Evolutionary conservation across 2,113 vertebrate genomes (phyloP).

Genomic region (Setophaga petechia): DNA sequence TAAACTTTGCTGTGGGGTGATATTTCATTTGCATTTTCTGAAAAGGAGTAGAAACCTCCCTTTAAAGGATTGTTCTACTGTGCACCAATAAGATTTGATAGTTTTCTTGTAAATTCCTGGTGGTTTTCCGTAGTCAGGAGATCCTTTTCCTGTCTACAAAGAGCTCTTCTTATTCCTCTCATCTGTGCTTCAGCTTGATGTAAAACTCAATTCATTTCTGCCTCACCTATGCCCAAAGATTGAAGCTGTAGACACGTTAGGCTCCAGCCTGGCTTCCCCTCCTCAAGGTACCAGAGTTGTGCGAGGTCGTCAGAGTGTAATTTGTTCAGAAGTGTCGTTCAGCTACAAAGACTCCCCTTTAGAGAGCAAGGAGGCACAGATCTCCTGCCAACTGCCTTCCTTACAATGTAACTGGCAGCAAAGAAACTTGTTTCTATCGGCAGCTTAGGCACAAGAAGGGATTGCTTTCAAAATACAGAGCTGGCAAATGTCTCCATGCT

Average conservation of each 20-base stretch:
- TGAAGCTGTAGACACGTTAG: neutral
- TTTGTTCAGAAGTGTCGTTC: neutral
- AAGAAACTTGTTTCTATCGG: neutral
- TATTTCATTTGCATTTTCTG: constrained; percentile 47
- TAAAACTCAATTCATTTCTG: constrained; percentile 59
- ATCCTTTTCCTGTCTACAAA: constrained; percentile 58
- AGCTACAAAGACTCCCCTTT: constrained; percentile 42
- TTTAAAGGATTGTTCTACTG: constrained; percentile 55
- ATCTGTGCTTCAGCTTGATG: neutral
- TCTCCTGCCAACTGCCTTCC: neutral
- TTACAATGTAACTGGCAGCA: constrained; percentile 30
- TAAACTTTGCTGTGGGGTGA: neutral
- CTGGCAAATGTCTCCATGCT: neutral
- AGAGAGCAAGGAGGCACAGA: neutral
- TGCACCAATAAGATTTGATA: neutral
- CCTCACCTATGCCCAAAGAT: constrained; percentile 19
- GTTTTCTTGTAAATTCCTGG: constrained; percentile 61
- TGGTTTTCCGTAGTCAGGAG: constrained; percentile 51
- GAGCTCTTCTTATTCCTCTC: constrained; percentile 53
- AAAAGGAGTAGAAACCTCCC: constrained; percentile 13
- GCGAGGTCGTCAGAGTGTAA: neutral
- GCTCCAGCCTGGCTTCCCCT: constrained; percentile 47
- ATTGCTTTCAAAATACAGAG: neutral
- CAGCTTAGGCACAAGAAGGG: neutral
- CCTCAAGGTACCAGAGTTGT: neutral